Conservation (phyloP, 2,113 vertebrate species). For the Pseudonaja textilis region DNA sequence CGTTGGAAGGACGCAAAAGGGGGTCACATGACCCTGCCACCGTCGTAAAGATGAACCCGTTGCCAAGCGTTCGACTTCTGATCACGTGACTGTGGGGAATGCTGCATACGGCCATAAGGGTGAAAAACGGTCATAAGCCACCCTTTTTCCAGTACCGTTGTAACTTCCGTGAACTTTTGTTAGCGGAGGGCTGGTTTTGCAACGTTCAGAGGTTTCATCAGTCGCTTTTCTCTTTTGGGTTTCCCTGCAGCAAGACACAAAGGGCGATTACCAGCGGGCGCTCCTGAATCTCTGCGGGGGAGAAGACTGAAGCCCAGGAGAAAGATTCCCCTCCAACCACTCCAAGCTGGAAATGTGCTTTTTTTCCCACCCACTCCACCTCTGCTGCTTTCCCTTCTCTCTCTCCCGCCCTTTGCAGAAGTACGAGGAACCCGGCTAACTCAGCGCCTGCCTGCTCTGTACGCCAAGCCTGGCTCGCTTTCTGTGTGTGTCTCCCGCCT, state of each 20-base stretch:
- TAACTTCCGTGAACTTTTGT: not conserved
- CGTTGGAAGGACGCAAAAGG: too few species aligned
- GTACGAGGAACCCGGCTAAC: constrained; percentile 47
- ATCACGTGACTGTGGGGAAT: not conserved
- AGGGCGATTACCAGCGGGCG: constrained; percentile 93
- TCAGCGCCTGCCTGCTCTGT: not conserved
- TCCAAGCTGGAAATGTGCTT: not conserved
- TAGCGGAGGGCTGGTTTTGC: not conserved
- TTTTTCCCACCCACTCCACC: constrained; percentile 16
- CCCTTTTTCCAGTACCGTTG: not conserved
- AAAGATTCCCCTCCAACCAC: accelerated
- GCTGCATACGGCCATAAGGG: not conserved
- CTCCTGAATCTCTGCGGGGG: constrained; percentile 89
- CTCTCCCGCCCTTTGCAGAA: constrained; percentile 28
- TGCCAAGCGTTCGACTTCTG: not conserved
- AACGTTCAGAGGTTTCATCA: not conserved
- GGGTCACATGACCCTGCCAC: too few species aligned
- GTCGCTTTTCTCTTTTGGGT: not conserved
- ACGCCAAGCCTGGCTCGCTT: constrained; percentile 27
- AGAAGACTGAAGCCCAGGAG: constrained; percentile 74
- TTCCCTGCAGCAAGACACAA: constrained; percentile 88
- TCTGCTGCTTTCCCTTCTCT: constrained; percentile 30
- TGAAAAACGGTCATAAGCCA: not conserved
- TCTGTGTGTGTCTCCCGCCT: not conserved
- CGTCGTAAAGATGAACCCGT: not conserved